Percentiles rank a stretch among this genome's conserved stretches.
Evolutionary conservation across 2,113 vertebrate genomes (phyloP).

Genomic region (Dipodomys spectabilis): DNA sequence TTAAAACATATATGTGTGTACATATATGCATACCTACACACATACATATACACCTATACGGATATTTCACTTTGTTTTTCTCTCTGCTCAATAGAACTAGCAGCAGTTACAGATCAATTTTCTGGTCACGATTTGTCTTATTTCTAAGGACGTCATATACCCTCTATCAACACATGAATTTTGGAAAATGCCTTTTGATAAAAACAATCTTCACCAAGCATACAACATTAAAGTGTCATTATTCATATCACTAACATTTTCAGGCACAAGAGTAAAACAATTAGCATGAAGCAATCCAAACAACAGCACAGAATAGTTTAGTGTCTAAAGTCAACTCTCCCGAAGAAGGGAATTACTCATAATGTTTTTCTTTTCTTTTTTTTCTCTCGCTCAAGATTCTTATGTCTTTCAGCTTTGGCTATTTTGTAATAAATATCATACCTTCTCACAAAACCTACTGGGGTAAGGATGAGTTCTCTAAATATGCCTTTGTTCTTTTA

Average conservation of each 20-base stretch:
- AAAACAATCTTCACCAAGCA: slow-evolving; percentile 78
- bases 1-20: background rate
- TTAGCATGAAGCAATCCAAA: slow-evolving; percentile 71
- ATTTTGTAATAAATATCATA: slow-evolving; percentile 87
- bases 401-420: slow-evolving; percentile 86
- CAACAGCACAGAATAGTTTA: slow-evolving; percentile 77
- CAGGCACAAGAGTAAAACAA: slow-evolving; percentile 81
- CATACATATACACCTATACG: background rate
- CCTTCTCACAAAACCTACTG: slow-evolving; percentile 78
- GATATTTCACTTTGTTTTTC: background rate
- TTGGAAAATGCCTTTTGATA: slow-evolving; percentile 65
- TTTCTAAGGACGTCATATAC: slow-evolving; percentile 34
- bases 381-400: slow-evolving; percentile 53
- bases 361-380: slow-evolving; percentile 63
- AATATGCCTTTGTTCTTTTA: slow-evolving; percentile 85
- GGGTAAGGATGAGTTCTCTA: slow-evolving; percentile 74
- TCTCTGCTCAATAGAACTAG: slow-evolving; percentile 69
- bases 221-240: slow-evolving; percentile 79
- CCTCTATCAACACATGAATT: slow-evolving; percentile 51
- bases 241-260: slow-evolving; percentile 68
- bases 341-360: slow-evolving; percentile 70
- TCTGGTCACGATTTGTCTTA: slow-evolving; percentile 17
- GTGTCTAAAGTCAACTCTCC: slow-evolving; percentile 47
- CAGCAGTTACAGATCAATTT: slow-evolving; percentile 68
- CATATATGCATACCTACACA: background rate